Evolutionary conservation across 92 coral and sea anemone genomes (phyloP), one percentile per base, ranked within the genome.

Genomic region (Umimayanthus kanabou): DNA sequence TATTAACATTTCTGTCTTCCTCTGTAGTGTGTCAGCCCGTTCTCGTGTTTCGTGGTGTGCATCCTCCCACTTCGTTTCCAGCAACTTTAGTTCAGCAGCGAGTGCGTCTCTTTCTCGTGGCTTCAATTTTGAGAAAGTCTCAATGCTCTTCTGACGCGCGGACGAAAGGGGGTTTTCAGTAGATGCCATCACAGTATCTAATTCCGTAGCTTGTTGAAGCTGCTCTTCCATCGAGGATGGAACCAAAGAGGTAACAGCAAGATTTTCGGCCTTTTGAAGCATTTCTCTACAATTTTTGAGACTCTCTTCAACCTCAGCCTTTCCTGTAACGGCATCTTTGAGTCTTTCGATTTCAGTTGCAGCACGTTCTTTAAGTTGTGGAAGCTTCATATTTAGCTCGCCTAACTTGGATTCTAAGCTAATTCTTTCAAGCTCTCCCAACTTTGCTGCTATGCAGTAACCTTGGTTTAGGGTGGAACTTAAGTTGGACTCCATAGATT

Each of bases 91-190:
- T 83, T 92, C 92, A 53, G 73, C 75, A 82, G 90, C 81, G 28
- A 94, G 83, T 4, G 81, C 94, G 26, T 88, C 88, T 76, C 90
- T 94, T 79, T 95, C 95, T 39, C 66, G 80, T 16, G 87, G 92
- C 80, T 89, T 92, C 65, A 95, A 82, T 39, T 87, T 91, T 58
- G 84, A 88, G 30, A 93, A 87, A 29, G 74, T 71, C 40, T 87
- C 70, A 2, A 84, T 88, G 65, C 90, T 88, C 53, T 82, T 91
- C 15, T 72, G 86, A 76, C 84, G 66, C 55, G 90, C 87, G 26
- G 85, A 55, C 0, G 87, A 84, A 57, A 89, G 49, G 37, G 95
- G 93, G 43, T 70, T 89, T 80, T 94, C 96, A 49, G 88, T 39
- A 18, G 96, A 89, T 49, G 81, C 74, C 61, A 91, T 29, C 13